Base-by-base conservation (phyloP, 2,797 vertebrate genomes). In the Sternarchorhynchus goeldii region DNA sequence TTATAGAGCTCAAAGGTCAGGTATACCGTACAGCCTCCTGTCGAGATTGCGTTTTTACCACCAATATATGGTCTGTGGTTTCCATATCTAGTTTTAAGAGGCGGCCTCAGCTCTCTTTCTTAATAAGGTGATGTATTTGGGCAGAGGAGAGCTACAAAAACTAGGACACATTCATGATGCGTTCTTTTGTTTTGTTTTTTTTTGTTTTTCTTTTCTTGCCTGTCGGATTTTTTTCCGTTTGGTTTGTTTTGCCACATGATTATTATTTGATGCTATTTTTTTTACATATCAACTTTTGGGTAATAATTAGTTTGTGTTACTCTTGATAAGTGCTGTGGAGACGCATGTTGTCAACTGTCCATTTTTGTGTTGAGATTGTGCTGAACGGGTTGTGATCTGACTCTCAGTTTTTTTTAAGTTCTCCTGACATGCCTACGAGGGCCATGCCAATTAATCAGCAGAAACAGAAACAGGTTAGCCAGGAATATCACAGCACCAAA, bases 401-500 rank as follows among this genome's bases (percentile, higher is more conserved):
- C 79, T 45, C 80, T 75, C 86, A 95, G 87, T 87, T 17, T 87
- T 88, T 90, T 85, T 87, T 82, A 90, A 79, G 88, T 67, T 86
- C 89, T 88, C 86, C 89, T 77, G 89, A 81, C 81, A 96, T 99
- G 96, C 93, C 95, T 0, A 90, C 94, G 6, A 90, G 93, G 81
- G 89, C 85, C 3, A 68, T 93, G 78, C 94, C 95, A 0, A 94
- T 94, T 91, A 94, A 95, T 89, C 95, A 96, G 87, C 94, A 87
- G 90, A 95, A 94, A 81, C 93, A 93, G 85, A 95, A 90, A 79
- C 93, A 95, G 58, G 94, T 96, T 41, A 93, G 95, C 88, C 94
- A 92, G 70, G 95, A 96, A 16, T 97, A 94, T 69, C 94, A 94
- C 32, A 95, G 91, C 77, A 91, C 93, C 60, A 90, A 92, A 86